phyloP scores from a whole-genome alignment of 2,113 vertebrate genomes.

The Regulus satrapa region DNA sequence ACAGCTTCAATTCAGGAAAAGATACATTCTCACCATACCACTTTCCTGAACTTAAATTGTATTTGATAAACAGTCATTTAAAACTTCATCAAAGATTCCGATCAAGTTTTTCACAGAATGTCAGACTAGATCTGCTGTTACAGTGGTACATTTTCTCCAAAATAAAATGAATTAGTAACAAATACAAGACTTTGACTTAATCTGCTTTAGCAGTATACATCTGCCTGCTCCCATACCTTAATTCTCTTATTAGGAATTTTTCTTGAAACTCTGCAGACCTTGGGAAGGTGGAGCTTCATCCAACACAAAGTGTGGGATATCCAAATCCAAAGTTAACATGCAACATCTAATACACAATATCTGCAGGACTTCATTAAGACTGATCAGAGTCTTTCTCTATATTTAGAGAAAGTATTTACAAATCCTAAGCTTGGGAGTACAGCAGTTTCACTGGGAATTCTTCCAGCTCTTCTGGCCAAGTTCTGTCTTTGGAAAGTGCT shows the following conservation, averaged over 20 bases:
- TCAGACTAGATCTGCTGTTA: not conserved
- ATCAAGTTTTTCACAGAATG: not conserved
- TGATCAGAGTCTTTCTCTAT: not conserved
- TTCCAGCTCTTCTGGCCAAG: not conserved
- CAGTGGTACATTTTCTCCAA: not conserved
- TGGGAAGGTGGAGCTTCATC: not conserved
- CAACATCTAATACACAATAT: accelerated
- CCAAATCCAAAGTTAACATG: not conserved
- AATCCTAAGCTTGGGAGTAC: not conserved
- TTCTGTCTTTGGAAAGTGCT: not conserved
- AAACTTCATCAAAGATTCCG: not conserved
- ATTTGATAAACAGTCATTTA: not conserved
- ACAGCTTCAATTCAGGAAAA: not conserved
- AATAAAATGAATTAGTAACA: not conserved
- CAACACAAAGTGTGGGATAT: accelerated
- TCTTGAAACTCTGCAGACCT: not conserved
- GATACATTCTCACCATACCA: not conserved
- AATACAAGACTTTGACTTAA: not conserved
- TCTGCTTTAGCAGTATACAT: not conserved
- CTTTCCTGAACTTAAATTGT: not conserved
- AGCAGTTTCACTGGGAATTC: conserved; percentile 16
- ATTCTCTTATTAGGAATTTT: not conserved
- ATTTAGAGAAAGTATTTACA: conserved; percentile 30
- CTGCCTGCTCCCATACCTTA: not conserved
- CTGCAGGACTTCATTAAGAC: not conserved